These are phyloP conservation scores for Glossophaga mutica DNA, from an alignment of 2,797 vertebrate species.

Conservation along the genomic window DNA sequence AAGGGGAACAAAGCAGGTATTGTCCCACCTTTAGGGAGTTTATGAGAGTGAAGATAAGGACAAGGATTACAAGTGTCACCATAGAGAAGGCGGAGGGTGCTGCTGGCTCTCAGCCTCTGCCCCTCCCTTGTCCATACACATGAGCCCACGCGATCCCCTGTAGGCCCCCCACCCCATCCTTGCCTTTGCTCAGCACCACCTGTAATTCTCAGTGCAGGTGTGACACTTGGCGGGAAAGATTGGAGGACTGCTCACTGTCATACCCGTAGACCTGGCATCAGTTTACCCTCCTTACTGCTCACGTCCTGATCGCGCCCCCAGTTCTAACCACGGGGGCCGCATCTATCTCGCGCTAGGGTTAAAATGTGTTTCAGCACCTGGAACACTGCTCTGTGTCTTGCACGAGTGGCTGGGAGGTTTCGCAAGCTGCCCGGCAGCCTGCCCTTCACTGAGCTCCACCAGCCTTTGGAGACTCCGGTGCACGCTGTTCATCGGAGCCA, in stretches of 20 bases:
- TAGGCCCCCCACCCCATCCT: neutral
- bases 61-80: neutral
- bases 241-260: neutral
- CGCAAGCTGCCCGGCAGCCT: neutral
- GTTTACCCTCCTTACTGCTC: neutral
- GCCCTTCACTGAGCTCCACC: neutral
- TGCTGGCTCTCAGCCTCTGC: neutral
- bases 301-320: neutral
- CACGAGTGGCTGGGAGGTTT: no score
- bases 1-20: neutral
- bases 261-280: neutral
- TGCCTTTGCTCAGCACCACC: neutral
- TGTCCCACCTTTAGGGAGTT: neutral
- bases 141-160: accelerated
- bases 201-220: neutral
- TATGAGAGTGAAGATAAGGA: neutral
- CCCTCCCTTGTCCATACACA: neutral
- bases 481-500: neutral
- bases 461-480: neutral
- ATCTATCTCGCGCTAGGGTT: neutral
- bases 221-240: neutral
- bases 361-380: neutral
- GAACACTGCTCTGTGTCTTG: neutral
- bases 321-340: neutral
- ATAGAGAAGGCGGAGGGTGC: neutral